phyloP scores from a whole-genome alignment of 92 coral and sea anemone species.

The Siderastrea siderea region DNA sequence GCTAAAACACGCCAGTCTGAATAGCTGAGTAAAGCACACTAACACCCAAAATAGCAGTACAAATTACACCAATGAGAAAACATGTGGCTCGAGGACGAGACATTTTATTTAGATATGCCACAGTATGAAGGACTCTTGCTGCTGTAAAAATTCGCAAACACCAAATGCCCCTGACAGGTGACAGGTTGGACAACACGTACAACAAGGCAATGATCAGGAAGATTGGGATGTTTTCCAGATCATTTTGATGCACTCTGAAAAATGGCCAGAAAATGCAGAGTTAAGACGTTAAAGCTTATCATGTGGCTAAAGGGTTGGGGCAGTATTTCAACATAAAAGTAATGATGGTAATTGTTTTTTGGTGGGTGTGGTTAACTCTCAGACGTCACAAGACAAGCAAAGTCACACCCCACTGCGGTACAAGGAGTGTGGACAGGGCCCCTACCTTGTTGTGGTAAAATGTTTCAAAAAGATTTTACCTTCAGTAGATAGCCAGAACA shows the following conservation, averaged over 20 bases:
- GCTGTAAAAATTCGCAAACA: conserved; percentile 85
- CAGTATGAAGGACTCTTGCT: conserved; percentile 77
- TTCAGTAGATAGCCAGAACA: too few relatives aligned
- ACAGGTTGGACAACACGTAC: conserved; percentile 71
- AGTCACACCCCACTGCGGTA: too few relatives aligned
- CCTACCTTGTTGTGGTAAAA: too few relatives aligned
- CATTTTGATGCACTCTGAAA: conserved; percentile 87
- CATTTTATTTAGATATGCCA: conserved; percentile 53
- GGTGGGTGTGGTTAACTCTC: too few relatives aligned
- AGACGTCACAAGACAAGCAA: too few relatives aligned
- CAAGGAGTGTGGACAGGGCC: too few relatives aligned
- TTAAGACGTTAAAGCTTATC: too few relatives aligned
- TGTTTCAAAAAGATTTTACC: too few relatives aligned
- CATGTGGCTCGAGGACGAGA: conserved; percentile 5
- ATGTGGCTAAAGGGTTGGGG: too few relatives aligned
- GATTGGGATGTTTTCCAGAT: conserved; percentile 87
- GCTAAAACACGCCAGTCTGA: conserved; percentile 19
- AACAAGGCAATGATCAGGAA: conserved; percentile 82
- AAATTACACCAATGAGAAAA: conserved; percentile 38
- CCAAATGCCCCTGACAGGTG: conserved; percentile 70
- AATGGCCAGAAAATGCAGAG: background rate
- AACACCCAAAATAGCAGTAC: conserved; percentile 40
- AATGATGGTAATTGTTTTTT: too few relatives aligned
- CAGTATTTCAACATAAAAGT: too few relatives aligned
- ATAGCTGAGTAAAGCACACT: conserved; percentile 31